A percentile compares a stretch with the other conserved stretches of the same genome.
Conservation (phyloP, 1,140 invertebrate species). For the Neotoxoptera formosana region DNA sequence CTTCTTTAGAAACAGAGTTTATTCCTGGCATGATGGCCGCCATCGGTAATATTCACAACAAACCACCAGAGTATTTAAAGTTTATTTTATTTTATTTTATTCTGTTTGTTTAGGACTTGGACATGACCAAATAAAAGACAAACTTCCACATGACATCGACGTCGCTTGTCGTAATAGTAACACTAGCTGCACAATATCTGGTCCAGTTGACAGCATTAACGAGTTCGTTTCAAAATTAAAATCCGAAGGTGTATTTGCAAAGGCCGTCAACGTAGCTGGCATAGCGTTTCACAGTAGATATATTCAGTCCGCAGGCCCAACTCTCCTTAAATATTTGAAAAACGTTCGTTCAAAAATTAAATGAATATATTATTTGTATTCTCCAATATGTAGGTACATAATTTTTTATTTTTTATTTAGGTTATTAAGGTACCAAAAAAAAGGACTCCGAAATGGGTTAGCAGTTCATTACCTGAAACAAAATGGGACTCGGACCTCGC, state of each 20-base stretch:
- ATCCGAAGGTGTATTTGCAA: conserved; percentile 79
- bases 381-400: too few species aligned
- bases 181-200: conserved; percentile 76
- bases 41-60: conserved; percentile 62
- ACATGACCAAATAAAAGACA: conserved; percentile 66
- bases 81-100: too few species aligned
- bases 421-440: conserved; percentile 67
- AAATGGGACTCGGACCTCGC: conserved; percentile 64
- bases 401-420: conserved; percentile 60
- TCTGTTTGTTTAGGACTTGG: conserved; percentile 63
- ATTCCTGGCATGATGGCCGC: conserved; percentile 69
- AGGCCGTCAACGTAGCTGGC: conserved; percentile 73
- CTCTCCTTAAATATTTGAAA: conserved; percentile 75
- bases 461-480: conserved; percentile 69
- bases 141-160: conserved; percentile 72
- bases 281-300: conserved; percentile 82
- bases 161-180: conserved; percentile 77
- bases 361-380: background rate
- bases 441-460: conserved; percentile 70
- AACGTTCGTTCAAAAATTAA: conserved; percentile 66
- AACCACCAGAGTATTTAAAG: too few species aligned
- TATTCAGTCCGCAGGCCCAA: conserved; percentile 76
- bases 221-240: conserved; percentile 65
- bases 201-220: conserved; percentile 68
- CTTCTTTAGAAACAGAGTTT: conserved; percentile 68